Evolutionary conservation across 1,140 invertebrate species (phyloP), one percentile per base, ranked within the genome.

Genomic region (Dendrolimus punctatus): DNA sequence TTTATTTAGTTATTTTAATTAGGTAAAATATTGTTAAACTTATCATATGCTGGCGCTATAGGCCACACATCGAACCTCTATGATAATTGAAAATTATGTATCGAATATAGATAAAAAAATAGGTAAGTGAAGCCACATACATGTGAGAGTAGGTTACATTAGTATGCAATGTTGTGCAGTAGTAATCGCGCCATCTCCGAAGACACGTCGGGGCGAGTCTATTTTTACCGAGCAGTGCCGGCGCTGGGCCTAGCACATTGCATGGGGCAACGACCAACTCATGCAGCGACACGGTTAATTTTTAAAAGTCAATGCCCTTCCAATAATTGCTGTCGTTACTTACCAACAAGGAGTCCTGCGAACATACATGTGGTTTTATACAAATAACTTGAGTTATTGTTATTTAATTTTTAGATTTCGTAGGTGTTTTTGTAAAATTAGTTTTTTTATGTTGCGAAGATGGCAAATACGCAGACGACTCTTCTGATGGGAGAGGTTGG

Each of bases 291-390:
- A 74, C 68, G 64, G 64, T 73, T 77, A 64, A 66, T 79, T 77
- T 79, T 74, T 69, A 71, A 76, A 80, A 77, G 76, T 81, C 80
- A 71, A 71, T 78, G 80, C 71, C 72, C 80, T 69, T 68, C 47
- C 46, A 60, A 50, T 67, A 61, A 63, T 62, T 55, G n/a, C n/a
- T 45, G 56, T 61, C 58, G 60, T 60, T 56, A 23, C 23, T 23
- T 23, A 23, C 23, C 58, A 55, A 38, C n/a, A 45, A 45, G 23
- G 6, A 8, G 23, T 45, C 43, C 43, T 45, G 7, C 5, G 23
- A 45, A 23, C 23, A 3, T 23, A 2, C 23, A 23, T 23, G 23
- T 3, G 23, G 23, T 23, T 23, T 23, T 23, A n/a, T n/a, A 23
- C 23, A 2, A 23, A 23, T 23, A 23, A 23, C 23, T 23, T 23